A percentile compares a stretch with the other conserved stretches of the same genome.
Conservation (phyloP, 2,797 vertebrate genomes). For the Sandelia bainsii region DNA sequence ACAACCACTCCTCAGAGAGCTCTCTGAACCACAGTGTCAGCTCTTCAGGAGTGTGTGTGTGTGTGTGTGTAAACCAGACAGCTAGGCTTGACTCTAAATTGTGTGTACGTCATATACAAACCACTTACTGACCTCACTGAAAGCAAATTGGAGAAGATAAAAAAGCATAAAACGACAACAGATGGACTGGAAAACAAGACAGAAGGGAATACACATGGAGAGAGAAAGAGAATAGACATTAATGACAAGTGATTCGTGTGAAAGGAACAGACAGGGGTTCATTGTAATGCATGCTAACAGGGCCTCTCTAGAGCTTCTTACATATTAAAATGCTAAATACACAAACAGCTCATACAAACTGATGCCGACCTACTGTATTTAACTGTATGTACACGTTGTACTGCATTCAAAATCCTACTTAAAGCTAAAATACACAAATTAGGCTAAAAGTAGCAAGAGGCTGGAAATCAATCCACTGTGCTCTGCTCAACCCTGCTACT, state of each 20-base stretch:
- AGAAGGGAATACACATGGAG: conserved; percentile 9
- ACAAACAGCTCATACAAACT: not conserved
- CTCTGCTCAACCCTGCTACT: too few species aligned
- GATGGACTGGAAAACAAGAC: conserved; percentile 8
- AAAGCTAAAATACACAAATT: too few species aligned
- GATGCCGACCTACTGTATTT: too few species aligned
- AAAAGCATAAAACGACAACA: not conserved
- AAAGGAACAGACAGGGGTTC: conserved; percentile 30
- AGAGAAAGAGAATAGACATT: conserved; percentile 14
- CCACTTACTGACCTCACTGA: conserved; percentile 25
- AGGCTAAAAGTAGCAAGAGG: too few species aligned
- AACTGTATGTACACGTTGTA: not conserved
- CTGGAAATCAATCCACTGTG: too few species aligned
- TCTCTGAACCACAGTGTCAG: conserved; percentile 32
- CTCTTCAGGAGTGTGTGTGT: conserved; percentile 30
- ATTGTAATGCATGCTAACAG: conserved; percentile 34
- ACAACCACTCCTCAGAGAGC: conserved; percentile 36
- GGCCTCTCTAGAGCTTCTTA: conserved; percentile 22
- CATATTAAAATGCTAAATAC: conserved; percentile 39
- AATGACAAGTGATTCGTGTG: conserved; percentile 20
- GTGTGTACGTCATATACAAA: conserved; percentile 23
- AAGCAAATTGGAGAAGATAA: conserved; percentile 13
- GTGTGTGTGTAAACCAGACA: conserved; percentile 4
- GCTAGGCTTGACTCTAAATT: conserved; percentile 2
- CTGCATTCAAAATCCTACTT: too few species aligned